Base-by-base conservation (phyloP, 2,888 invertebrate genomes). In the Cephus runcator region DNA sequence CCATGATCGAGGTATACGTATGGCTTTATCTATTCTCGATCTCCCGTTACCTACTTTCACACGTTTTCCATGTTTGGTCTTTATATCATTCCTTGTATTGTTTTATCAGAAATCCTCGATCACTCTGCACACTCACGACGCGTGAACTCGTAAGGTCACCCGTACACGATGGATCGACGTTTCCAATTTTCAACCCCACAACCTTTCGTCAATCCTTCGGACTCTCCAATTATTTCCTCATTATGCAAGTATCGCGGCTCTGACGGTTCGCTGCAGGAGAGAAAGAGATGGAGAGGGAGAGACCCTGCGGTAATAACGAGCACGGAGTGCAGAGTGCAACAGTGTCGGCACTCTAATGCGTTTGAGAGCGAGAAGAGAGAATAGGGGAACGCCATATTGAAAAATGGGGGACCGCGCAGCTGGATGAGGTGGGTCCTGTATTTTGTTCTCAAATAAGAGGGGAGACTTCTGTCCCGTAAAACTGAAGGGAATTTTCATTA, bases 221-320 rank as follows among this genome's bases (percentile, higher is more conserved):
- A 56, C 75, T 75, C 76, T 75, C 73, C 73, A 40, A 75, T 78
- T 76, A 78, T 78, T 78, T 78, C 78, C 78, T 78, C 75, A 78
- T 78, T 78, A 78, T 75, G 77, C 73, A 75, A 77, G 69, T 71
- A 73, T 36, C 71, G 31, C 36, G 69, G 23, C 73, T n/a, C 56
- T 36, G 12, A 56, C 40, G 75, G 2, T 56, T 15, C 56, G 31
- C 76, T 31, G 76, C 30, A 31, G 75, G 36, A 33, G 30, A 30
- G 23, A 69, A 76, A n/a, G 36, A 36, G 36, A 36, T 4, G 12
- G 33, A 68, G 34, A 34, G 75, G 12, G 31, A 35, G 34, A 34
- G 75, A 30, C 15, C 23, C 23, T 31, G 34, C 74, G 11, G 9
- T 35, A 74, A 74, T 34, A 36, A 74, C 34, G 35, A 30, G 34